These are phyloP conservation scores for Pterostichus niger DNA, from an alignment of 2,888 invertebrate species.

Conservation along the genomic window DNA sequence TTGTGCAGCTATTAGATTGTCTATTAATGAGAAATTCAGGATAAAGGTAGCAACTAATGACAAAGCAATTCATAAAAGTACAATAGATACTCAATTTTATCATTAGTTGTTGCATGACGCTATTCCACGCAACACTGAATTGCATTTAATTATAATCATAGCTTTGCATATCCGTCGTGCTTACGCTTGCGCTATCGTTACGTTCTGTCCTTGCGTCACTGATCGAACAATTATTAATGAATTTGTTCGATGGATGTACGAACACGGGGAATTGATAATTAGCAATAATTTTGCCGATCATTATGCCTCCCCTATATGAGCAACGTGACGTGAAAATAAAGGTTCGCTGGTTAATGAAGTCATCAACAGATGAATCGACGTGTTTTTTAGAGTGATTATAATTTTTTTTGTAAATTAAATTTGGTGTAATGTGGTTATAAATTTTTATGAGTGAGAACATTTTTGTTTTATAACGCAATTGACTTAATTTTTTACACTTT, in stretches of 20 bases:
- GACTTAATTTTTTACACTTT: conserved; percentile 35
- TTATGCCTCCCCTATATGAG: conserved; percentile 21
- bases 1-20: not conserved
- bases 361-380: conserved; percentile 33
- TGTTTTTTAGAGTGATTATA: conserved; percentile 24
- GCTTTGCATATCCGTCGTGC: conserved; percentile 17
- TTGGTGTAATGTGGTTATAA: conserved; percentile 29
- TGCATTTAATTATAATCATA: conserved; percentile 46
- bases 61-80: not conserved
- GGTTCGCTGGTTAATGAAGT: conserved; percentile 34
- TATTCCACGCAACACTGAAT: conserved; percentile 6
- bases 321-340: conserved; percentile 19
- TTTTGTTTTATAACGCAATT: conserved; percentile 5
- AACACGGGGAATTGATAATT: conserved; percentile 43
- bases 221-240: conserved; percentile 16
- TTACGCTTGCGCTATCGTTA: not conserved
- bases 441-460: conserved; percentile 10
- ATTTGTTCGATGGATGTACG: not conserved
- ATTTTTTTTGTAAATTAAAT: conserved; percentile 10
- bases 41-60: not conserved
- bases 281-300: conserved; percentile 33
- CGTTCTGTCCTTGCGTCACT: conserved; percentile 1
- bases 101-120: conserved; percentile 46
- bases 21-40: conserved; percentile 25
- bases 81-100: conserved; percentile 32